Evolutionary conservation across 2,888 invertebrate genomes (phyloP), one percentile per base, ranked within the genome.

Genomic region (Lathronympha strigana): DNA sequence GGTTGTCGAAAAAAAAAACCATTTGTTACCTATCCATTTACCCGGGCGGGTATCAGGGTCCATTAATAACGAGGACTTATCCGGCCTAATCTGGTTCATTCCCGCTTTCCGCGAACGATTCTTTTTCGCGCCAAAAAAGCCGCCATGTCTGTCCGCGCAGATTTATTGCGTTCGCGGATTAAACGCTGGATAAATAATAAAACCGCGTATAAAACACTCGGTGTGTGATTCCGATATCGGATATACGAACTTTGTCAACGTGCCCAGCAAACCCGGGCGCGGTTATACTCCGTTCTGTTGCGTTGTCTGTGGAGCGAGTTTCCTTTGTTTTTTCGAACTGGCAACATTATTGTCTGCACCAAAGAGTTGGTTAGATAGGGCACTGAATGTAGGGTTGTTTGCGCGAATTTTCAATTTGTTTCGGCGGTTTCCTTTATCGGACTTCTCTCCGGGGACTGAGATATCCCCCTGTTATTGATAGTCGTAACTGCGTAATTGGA

Each of bases 21-120:
- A 88, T 90, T 84, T 81, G 79, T 86, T 88, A 53, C 53, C 53
- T 53, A 89, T 87, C 86, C 88, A 79, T 82, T 80, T 78, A 80
- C 83, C 82, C 83, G 82, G 33, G 45, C 82, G 86, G 88, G 84
- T 89, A 89, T 86, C 88, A 83, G 72, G 86, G 83, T 90, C 90
- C 90, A 92, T 92, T 92, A 92, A 92, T 92, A 92, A 90, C 84
- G 70, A 66, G 79, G 86, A 83, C 84, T 90, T 90, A 90, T 89
- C 90, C 73, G 73, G 77, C 82, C 88, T 91, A 90, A 91, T 91
- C 90, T 88, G 82, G 78, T 87, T 90, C 90, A 88, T 90, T 90
- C 88, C 88, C 85, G 86, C 87, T 88, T 90, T 91, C 90, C 90
- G 86, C 91, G 86, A 83, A 74, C 83, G 82, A 89, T 88, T 88